phyloP scores from a whole-genome alignment of 2,113 vertebrate species.

The Papio anubis region DNA sequence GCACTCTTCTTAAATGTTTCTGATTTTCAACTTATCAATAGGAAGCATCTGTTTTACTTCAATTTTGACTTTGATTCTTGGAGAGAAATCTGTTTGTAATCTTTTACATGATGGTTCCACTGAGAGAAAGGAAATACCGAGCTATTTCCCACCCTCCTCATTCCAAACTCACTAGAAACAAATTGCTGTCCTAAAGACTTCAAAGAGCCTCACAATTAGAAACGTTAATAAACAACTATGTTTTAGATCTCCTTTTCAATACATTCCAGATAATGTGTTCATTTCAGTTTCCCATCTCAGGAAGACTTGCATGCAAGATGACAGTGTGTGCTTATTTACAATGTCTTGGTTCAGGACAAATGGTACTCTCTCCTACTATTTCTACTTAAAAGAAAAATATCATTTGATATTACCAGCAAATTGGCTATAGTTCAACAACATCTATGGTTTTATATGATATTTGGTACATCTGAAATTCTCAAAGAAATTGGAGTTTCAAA shows the following conservation, averaged over 20 bases:
- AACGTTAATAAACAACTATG: background rate
- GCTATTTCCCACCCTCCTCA: background rate
- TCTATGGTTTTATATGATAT: conserved; percentile 20
- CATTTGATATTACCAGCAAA: conserved; percentile 47
- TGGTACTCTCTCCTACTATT: background rate
- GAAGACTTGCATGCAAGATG: background rate
- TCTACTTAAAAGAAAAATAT: conserved; percentile 55
- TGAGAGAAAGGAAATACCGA: conserved; percentile 33
- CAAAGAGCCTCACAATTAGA: conserved; percentile 9
- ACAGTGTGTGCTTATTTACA: conserved; percentile 4
- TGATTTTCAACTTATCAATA: conserved; percentile 13
- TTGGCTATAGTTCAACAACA: conserved; percentile 35
- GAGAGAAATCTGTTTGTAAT: conserved; percentile 47
- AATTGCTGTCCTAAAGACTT: background rate
- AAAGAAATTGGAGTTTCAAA: conserved; percentile 25
- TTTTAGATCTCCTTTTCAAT: conserved; percentile 17
- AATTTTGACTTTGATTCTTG: conserved; percentile 29
- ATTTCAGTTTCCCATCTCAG: background rate
- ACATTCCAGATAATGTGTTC: background rate
- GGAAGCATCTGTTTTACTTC: conserved; percentile 49
- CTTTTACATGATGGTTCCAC: background rate
- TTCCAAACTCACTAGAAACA: background rate
- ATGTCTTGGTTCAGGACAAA: conserved; percentile 7
- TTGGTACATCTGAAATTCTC: conserved; percentile 43
- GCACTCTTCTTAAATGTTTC: background rate